A percentile compares a stretch with the other conserved stretches of the same genome.
phyloP scores from a whole-genome alignment of 1,140 invertebrate genomes.

The Eriosoma lanigerum region DNA sequence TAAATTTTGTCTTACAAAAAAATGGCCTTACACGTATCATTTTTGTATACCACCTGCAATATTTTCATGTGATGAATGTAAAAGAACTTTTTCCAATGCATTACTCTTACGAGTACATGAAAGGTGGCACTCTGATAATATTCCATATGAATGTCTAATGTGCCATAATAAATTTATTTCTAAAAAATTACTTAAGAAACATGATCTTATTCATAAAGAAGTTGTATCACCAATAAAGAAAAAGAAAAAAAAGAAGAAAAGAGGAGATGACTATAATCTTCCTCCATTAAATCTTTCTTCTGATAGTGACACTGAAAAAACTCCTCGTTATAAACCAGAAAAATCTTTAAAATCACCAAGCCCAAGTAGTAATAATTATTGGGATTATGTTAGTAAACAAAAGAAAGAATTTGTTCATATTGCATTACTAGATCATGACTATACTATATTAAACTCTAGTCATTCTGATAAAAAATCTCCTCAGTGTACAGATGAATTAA shows the following conservation, averaged over 20 bases:
- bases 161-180: conserved; percentile 79
- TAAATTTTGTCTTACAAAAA: conserved; percentile 81
- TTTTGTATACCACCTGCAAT: conserved; percentile 77
- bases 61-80: conserved; percentile 80
- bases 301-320: conserved; percentile 66
- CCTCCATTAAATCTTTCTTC: conserved; percentile 77
- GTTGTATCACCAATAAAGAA: conserved; percentile 27
- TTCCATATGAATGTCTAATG: conserved; percentile 70
- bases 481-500: conserved; percentile 68
- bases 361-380: conserved; percentile 22
- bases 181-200: conserved; percentile 73
- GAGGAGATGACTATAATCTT: conserved; percentile 64
- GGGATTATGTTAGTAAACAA: conserved; percentile 30
- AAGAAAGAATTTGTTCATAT: conserved; percentile 26
- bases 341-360: conserved; percentile 28
- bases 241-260: conserved; percentile 55
- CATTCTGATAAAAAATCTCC: conserved; percentile 55
- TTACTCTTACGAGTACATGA: conserved; percentile 81
- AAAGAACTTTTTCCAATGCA: conserved; percentile 70
- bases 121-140: conserved; percentile 71
- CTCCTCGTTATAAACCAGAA: conserved; percentile 31
- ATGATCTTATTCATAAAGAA: conserved; percentile 57
- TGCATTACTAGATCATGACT: conserved; percentile 16
- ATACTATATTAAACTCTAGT: conserved; percentile 7
- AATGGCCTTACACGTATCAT: conserved; percentile 87